These are phyloP conservation scores for Metopia argyrocephala DNA, from an alignment of 2,888 invertebrate species.

Conservation along the genomic window DNA sequence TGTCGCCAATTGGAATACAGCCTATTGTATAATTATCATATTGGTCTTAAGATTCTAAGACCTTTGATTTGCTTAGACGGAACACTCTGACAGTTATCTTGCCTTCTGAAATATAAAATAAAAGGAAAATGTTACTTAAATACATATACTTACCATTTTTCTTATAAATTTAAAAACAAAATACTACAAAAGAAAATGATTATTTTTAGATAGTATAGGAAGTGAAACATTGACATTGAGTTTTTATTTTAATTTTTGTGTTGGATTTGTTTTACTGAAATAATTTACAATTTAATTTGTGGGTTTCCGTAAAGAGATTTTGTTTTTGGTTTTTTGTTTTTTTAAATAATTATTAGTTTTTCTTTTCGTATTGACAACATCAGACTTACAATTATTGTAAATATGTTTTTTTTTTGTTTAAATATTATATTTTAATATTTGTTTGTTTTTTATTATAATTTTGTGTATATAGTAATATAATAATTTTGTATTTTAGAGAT, in stretches of 20 bases:
- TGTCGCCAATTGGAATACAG: too few species aligned
- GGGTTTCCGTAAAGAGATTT: not conserved
- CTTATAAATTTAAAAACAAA: not conserved
- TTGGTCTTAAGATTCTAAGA: too few species aligned
- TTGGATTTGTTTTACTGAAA: constrained; percentile 32
- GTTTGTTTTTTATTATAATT: constrained; percentile 46
- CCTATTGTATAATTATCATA: too few species aligned
- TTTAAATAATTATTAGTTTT: constrained; percentile 61
- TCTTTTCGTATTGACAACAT: constrained; percentile 73
- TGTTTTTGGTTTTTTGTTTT: not conserved
- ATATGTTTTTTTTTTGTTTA: constrained; percentile 48
- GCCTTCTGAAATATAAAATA: too few species aligned
- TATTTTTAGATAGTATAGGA: constrained; percentile 55
- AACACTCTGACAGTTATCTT: too few species aligned
- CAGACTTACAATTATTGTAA: constrained; percentile 75
- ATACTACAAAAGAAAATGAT: too few species aligned
- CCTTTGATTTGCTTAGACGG: too few species aligned
- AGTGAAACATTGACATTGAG: constrained; percentile 62
- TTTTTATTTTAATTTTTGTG: constrained; percentile 56
- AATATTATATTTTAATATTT: constrained; percentile 21
- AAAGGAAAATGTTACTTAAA: too few species aligned
- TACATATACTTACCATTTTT: constrained; percentile 12
- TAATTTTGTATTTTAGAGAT: constrained; percentile 24
- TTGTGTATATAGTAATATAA: constrained; percentile 51
- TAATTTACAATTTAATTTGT: constrained; percentile 45